Base-by-base conservation (phyloP, 2,113 vertebrate genomes). In the Illadopsis cleaveri region DNA sequence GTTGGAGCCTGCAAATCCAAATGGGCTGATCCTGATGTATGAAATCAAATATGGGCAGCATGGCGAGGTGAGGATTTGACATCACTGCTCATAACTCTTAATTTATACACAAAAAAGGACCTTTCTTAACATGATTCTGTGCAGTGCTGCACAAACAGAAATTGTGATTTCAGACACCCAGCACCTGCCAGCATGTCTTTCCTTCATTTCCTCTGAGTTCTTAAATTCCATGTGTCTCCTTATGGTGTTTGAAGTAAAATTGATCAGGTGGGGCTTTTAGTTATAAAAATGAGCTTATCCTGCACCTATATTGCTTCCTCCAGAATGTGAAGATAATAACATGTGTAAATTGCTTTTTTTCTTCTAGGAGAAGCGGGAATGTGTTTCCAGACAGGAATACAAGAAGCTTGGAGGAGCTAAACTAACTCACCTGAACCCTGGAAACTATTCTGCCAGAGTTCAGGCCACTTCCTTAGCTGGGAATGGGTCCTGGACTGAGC, bases 401-500 rank as follows among this genome's bases (percentile, higher is more conserved):
- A 98, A 98, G 42, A 98, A 98, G 70, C 95, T 98, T n/a, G 98
- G 94, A 90, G 99, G 99, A 80, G 98, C 98, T 71, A 99, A 98
- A 40, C 98, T 99, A 10, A 98, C 97, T 79, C 98, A 99, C 76
- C 97, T 99, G 77, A 98, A 98, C 75, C 98, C 99, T 0, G 99
- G 99, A 15, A 99, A 99, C 94, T 99, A 99, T 69, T 99, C 99
- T 1, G 99, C 98, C 57, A 98, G 98, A 21, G 98, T 99, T 72
- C 98, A 99, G 28, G 99, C 99, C 81, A 99, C 98, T 16, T 99
- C 99, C 0, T 98, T 99, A 37, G 98, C 99, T 51, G 99, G 99
- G 56, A 99, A 99, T 7, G 99, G 99, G 30, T 99, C 99, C 1
- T 99, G 99, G 99, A 99, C 99, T 0, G 99, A 99, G 27, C 98